Evolutionary conservation across 1,140 invertebrate genomes (phyloP).

Genomic region (Psix sp.): DNA sequence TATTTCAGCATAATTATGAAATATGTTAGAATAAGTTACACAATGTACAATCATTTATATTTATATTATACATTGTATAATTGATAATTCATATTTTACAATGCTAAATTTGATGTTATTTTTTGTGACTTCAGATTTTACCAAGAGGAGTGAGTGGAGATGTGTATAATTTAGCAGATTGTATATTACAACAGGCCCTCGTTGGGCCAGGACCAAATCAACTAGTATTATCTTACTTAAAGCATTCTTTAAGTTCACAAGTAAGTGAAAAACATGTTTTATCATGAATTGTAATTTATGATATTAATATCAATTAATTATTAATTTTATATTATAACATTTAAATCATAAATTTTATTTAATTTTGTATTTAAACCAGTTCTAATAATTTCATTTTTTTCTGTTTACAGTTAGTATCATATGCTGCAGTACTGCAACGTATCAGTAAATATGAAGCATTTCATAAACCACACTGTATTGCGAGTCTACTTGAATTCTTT

Average conservation of each 20-base stretch:
- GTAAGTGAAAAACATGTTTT: slow-evolving; percentile 52
- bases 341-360: too few relatives aligned
- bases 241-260: slow-evolving; percentile 92
- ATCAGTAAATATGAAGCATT: slow-evolving; percentile 93
- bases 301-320: too few relatives aligned
- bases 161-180: slow-evolving; percentile 94
- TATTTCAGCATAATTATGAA: too few relatives aligned
- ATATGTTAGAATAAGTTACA: too few relatives aligned
- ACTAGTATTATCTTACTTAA: slow-evolving; percentile 92
- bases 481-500: slow-evolving; percentile 90
- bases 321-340: too few relatives aligned
- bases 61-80: too few relatives aligned
- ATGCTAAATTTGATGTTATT: too few relatives aligned
- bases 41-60: too few relatives aligned
- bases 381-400: too few relatives aligned
- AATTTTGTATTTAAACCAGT: too few relatives aligned
- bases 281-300: too few relatives aligned
- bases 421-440: slow-evolving; percentile 90
- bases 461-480: slow-evolving; percentile 91
- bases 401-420: slow-evolving; percentile 85
- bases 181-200: slow-evolving; percentile 93
- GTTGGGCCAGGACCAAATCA: slow-evolving; percentile 94
- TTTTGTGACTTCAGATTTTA: slow-evolving; percentile 79
- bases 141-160: slow-evolving; percentile 92
- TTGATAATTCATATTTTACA: too few relatives aligned